Evolutionary conservation across 2,797 vertebrate species (phyloP), one percentile per base, ranked within the genome.

Genomic region (Vipera ursinii): DNA sequence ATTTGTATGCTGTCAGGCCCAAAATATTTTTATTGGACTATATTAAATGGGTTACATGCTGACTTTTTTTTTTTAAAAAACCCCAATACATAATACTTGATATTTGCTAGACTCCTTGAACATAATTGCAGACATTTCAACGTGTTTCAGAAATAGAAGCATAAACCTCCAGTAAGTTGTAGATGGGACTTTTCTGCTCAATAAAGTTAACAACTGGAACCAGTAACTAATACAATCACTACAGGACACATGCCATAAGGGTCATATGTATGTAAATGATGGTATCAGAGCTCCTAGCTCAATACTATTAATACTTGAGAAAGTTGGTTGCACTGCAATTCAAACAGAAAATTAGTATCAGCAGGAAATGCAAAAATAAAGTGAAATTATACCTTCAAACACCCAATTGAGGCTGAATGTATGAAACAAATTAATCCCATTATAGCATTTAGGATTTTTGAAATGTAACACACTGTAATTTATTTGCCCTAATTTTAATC

Each of bases 181-280:
- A 95, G 95, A 91, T 20, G n/a, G 22, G 86, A 92, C 17, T 92
- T 96, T 92, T 92, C 90, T 95, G 51, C 24, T 69, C 93, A 20
- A 93, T 93, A 91, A 95, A 91, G 2, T 93, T 93, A 95, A 93
- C 59, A 95, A 91, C 2, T 38, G 51, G 85, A 95, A 91, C 2
- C 14, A 44, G 86, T 73, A 60, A 89, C 28, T 94, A 95, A 95
- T 91, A 65, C 57, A 32, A 10, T 94, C 90, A 93, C 78, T 94
- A 87, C 69, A 95, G 92, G 51, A 32, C 22, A 91, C 12, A 89
- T 90, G 92, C 57, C 6, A 38, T 93, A 93, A 96, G 93, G 78
- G 93, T 94, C 59, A 44, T 93, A 91, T 92, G 15, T 95, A 95
- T 93, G 14, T 89, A 96, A 93, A 69, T 94, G n/a, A 3, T 95